These are phyloP conservation scores for Stenichneumon culpator DNA, from an alignment of 2,888 invertebrate species.

Conservation along the genomic window DNA sequence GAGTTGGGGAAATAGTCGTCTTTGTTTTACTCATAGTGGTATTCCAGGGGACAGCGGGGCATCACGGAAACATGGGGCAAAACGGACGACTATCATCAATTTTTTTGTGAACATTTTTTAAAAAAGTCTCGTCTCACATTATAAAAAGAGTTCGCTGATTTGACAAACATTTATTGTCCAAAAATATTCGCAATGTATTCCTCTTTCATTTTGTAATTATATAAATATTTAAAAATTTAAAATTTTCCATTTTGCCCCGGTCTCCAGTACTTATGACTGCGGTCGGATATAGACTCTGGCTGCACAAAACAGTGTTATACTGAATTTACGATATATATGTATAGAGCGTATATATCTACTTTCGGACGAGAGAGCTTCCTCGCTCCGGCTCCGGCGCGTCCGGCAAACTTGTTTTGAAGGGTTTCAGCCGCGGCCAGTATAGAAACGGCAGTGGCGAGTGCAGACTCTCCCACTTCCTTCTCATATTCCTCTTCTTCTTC, in stretches of 20 bases:
- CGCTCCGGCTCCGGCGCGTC: conserved; percentile 3
- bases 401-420: conserved; percentile 57
- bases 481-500: conserved; percentile 15
- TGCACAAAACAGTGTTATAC: conserved; percentile 20
- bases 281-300: neutral
- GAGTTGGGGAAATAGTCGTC: conserved; percentile 12
- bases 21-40: neutral
- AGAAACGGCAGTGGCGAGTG: conserved; percentile 16
- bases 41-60: neutral
- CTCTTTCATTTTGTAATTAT: too few relatives aligned
- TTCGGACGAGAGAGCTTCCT: conserved; percentile 30
- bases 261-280: neutral
- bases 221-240: too few relatives aligned
- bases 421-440: conserved; percentile 20
- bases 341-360: conserved; percentile 25
- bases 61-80: neutral
- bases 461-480: conserved; percentile 12
- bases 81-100: neutral
- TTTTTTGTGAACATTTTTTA: too few relatives aligned
- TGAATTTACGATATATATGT: conserved; percentile 13
- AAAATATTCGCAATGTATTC: too few relatives aligned
- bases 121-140: too few relatives aligned
- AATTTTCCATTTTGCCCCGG: neutral
- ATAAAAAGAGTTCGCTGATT: too few relatives aligned
- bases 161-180: too few relatives aligned